These are phyloP conservation scores for Coptodon bakossiorum DNA, from an alignment of 2,113 vertebrate genomes.

Conservation along the genomic window DNA sequence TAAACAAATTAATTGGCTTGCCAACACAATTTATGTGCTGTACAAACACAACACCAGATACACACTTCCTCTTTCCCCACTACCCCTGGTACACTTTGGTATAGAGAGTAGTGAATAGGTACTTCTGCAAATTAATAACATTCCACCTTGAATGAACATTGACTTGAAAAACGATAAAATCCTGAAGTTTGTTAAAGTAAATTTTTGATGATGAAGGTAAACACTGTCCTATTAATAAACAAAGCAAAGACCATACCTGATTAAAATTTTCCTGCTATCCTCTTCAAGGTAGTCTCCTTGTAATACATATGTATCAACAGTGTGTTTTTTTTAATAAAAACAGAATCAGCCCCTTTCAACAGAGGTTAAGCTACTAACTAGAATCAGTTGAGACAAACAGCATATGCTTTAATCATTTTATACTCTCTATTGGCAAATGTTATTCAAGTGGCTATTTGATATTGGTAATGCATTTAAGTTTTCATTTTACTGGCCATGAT, in stretches of 20 bases:
- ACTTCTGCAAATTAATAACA: not conserved
- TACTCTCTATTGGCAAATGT: not conserved
- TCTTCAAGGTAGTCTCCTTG: not conserved
- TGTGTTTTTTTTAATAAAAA: not conserved
- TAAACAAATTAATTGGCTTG: constrained; percentile 65
- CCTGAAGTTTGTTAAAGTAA: not conserved
- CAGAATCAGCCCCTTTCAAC: not conserved
- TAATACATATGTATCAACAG: not conserved
- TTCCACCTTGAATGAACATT: not conserved
- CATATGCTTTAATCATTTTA: not conserved
- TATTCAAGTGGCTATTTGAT: not conserved
- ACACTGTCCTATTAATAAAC: not conserved
- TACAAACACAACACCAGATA: not conserved
- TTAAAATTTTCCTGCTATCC: too few relatives aligned
- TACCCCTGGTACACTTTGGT: not conserved
- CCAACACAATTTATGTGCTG: constrained; percentile 42
- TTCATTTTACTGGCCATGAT: not conserved
- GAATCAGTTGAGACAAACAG: not conserved
- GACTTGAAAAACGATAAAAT: not conserved
- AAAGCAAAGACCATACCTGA: not conserved
- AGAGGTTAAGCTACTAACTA: not conserved
- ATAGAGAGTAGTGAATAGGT: not conserved
- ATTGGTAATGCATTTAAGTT: not conserved
- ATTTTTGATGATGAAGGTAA: not conserved
- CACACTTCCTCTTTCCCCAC: not conserved